Percentiles rank a stretch among this genome's conserved stretches.
These are phyloP conservation scores for Accipiter virgatus DNA, from an alignment of 2,113 vertebrate species.

Conservation along the genomic window DNA sequence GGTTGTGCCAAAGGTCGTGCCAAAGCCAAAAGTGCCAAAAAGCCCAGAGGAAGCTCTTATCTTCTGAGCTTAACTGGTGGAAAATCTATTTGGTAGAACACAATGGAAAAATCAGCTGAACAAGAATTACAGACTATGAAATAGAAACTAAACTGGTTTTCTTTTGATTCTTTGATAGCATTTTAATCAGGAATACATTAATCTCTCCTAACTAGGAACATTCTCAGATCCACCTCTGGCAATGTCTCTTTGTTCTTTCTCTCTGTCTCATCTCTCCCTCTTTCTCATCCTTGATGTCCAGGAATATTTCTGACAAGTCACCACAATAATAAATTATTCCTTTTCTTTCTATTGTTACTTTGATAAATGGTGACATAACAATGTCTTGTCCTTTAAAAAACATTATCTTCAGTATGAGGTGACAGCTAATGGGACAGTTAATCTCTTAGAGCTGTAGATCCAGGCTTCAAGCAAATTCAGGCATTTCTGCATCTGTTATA, in stretches of 20 bases:
- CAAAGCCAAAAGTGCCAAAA: neutral
- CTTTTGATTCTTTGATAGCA: neutral
- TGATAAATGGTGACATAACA: neutral
- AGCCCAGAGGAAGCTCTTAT: neutral
- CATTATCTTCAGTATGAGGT: neutral
- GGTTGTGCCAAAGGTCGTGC: neutral
- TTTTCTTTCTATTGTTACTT: neutral
- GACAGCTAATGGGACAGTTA: neutral
- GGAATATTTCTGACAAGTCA: neutral
- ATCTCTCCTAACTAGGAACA: neutral
- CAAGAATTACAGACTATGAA: neutral
- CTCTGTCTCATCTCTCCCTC: neutral
- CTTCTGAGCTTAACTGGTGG: neutral
- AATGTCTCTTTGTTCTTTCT: neutral
- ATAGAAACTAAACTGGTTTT: neutral
- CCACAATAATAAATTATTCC: neutral
- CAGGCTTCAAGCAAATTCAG: neutral
- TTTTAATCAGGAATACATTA: neutral
- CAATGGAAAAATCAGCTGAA: neutral
- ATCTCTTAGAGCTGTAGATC: neutral
- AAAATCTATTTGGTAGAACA: neutral
- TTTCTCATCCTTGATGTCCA: neutral
- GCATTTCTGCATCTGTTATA: neutral
- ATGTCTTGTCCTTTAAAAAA: neutral
- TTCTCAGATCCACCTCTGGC: neutral